phyloP scores from a whole-genome alignment of 1,140 invertebrate genomes.

The Eumeta japonica region DNA sequence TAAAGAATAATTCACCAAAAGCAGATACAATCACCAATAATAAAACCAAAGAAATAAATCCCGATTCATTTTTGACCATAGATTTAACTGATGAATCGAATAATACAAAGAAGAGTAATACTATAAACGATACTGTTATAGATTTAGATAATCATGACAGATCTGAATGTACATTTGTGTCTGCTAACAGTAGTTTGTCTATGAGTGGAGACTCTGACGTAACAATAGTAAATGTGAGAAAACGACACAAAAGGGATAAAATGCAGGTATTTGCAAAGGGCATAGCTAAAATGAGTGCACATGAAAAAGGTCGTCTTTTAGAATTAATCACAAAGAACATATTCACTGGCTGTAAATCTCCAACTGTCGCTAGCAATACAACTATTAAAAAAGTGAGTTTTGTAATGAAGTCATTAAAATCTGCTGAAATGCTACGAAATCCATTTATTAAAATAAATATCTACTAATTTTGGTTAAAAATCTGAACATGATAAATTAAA shows the following conservation, averaged over 20 bases:
- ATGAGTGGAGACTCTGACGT: slow-evolving; percentile 41
- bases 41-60: slow-evolving; percentile 32
- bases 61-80: slow-evolving; percentile 35
- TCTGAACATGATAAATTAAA: too few relatives aligned
- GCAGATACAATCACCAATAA: too few relatives aligned
- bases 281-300: slow-evolving; percentile 30
- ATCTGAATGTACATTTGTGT: slow-evolving; percentile 17
- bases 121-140: slow-evolving; percentile 17
- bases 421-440: too few relatives aligned
- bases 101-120: slow-evolving; percentile 8
- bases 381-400: slow-evolving; percentile 8
- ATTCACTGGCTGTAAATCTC: slow-evolving; percentile 25
- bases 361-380: slow-evolving; percentile 4
- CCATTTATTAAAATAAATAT: slow-evolving; percentile 6
- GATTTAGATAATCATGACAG: slow-evolving; percentile 26
- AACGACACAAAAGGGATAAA: slow-evolving; percentile 11
- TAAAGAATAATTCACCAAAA: too few relatives aligned
- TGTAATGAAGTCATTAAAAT: too few relatives aligned
- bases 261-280: slow-evolving; percentile 27
- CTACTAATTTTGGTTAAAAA: slow-evolving; percentile 5
- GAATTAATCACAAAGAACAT: slow-evolving; percentile 36
- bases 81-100: slow-evolving; percentile 29
- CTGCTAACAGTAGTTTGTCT: slow-evolving; percentile 20
- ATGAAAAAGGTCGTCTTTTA: slow-evolving; percentile 27
- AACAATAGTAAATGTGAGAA: slow-evolving; percentile 23